phyloP scores from a whole-genome alignment of 2,797 vertebrate species.

The Peromyscus eremicus region DNA sequence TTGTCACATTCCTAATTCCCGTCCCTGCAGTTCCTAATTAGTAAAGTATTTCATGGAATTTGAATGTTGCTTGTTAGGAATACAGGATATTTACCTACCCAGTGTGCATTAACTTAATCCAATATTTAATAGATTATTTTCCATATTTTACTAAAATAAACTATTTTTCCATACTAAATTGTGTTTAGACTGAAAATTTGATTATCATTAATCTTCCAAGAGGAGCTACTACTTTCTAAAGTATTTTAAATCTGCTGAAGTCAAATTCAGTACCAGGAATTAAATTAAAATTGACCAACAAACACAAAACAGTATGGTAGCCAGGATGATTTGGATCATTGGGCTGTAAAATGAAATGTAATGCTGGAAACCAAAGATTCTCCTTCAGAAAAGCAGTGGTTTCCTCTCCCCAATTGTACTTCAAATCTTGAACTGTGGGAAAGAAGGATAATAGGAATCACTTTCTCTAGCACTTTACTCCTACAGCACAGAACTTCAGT shows the following conservation, averaged over 20 bases:
- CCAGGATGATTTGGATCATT: neutral
- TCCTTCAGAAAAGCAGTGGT: neutral
- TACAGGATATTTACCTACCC: neutral
- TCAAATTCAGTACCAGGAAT: conserved; percentile 40
- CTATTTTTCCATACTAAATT: conserved; percentile 47
- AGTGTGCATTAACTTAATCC: neutral
- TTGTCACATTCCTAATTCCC: conserved; percentile 34
- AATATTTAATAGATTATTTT: conserved; percentile 60
- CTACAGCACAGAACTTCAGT: neutral
- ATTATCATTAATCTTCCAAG: neutral
- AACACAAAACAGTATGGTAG: neutral
- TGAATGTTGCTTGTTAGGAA: neutral
- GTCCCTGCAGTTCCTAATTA: conserved; percentile 20
- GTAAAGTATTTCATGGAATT: conserved; percentile 3
- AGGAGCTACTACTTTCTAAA: conserved; percentile 51
- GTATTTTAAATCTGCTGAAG: conserved; percentile 42
- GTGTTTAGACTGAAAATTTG: neutral
- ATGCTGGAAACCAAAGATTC: conserved; percentile 40
- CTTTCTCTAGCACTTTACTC: neutral
- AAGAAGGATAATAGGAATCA: neutral
- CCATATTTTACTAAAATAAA: conserved; percentile 31
- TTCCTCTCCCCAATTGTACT: neutral
- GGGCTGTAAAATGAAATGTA: neutral
- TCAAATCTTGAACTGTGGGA: neutral
- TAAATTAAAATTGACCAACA: conserved; percentile 53